These are phyloP conservation scores for Orycteropus afer DNA, from an alignment of 2,113 vertebrate genomes.

Conservation along the genomic window DNA sequence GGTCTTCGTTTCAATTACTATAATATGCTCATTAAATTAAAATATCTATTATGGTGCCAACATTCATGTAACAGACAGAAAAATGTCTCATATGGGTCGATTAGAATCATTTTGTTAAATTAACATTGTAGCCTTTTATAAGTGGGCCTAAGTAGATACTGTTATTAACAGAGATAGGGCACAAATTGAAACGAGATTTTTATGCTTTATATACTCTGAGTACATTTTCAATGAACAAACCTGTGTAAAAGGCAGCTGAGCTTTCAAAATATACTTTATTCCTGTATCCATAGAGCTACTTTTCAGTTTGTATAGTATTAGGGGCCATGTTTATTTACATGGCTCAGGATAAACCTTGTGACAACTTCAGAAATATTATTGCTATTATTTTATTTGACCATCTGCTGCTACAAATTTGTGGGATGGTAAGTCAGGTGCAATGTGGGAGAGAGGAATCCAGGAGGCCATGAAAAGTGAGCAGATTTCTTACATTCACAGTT, in stretches of 20 bases:
- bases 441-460: not conserved
- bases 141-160: conserved; percentile 55
- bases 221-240: conserved; percentile 59
- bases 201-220: conserved; percentile 50
- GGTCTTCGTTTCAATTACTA: conserved; percentile 76
- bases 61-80: conserved; percentile 57
- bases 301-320: not conserved
- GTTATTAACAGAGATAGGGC: conserved; percentile 65
- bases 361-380: not conserved
- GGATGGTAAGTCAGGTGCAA: not conserved
- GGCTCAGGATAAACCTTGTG: not conserved
- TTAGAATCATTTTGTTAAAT: conserved; percentile 74
- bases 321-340: not conserved
- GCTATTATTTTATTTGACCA: conserved; percentile 7
- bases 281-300: not conserved
- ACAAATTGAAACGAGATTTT: conserved; percentile 67
- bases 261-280: conserved; percentile 53
- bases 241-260: not conserved
- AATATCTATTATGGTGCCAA: conserved; percentile 68
- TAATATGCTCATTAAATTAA: conserved; percentile 77
- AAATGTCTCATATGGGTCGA: conserved; percentile 74
- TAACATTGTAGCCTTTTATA: conserved; percentile 68
- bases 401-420: not conserved
- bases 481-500: not conserved
- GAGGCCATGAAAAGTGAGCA: not conserved